Base-by-base conservation (phyloP, 2,888 invertebrate genomes). In the Pemphredon lugubris region DNA sequence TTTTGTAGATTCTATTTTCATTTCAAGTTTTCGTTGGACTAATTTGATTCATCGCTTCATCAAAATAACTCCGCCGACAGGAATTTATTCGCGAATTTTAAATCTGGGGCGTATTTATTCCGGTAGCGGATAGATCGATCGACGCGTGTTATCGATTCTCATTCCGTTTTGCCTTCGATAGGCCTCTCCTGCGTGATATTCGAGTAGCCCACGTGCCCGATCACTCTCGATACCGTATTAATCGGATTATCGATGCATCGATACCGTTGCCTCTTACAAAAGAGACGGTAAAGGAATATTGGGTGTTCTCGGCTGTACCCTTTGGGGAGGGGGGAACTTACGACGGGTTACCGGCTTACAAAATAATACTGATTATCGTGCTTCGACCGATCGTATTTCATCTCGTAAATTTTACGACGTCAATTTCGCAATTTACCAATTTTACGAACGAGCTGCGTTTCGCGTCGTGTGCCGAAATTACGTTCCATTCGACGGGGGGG, bases 171-270 rank as follows among this genome's bases (percentile, higher is more conserved):
- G 16, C 2, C n/a, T 37, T 13, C 16, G 14, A 16, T 14, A 40
- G 5, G 4, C 11, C 1, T 37, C 37, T 1, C 1, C 16, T 40
- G 3, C 34, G 11, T 6, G 40, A 40, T 40, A 40, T 18, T 40
- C 40, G 14, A 40, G 40, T 4, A 40, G 16, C 16, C 4, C 34
- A 34, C 34, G 34, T n/a, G n/a, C 6, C 40, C 16, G 40, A 40
- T 40, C 30, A 20, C 30, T 50, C 42, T 34, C 21, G 30, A n/a
- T 42, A 30, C n/a, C 26, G 13, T 48, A 58, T 26, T 58, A 48
- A 58, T 58, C 48, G 58, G 30, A 47, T 58, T 58, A 48, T 58
- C 48, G 26, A 58, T 26, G 34, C 57, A 37, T 23, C 34, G 34
- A 45, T 21, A 37, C 13, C 34, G 37, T 13, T 32, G 9, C n/a